Conservation (phyloP, 64 coral and sea anemone species). For the Orbicella faveolata region DNA sequence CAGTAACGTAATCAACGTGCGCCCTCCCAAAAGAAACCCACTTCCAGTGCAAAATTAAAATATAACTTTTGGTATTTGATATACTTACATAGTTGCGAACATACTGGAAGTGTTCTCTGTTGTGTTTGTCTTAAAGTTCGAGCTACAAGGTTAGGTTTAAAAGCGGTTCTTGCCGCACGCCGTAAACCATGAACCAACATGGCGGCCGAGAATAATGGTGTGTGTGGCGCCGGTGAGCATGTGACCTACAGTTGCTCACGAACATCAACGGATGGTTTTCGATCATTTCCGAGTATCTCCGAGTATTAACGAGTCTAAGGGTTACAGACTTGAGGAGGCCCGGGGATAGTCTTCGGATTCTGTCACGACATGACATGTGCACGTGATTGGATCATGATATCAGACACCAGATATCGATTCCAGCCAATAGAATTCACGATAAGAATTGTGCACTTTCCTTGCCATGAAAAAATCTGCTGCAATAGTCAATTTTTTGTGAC, state of each 20-base stretch:
- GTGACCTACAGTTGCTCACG: slow-evolving; percentile 70
- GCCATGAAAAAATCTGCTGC: background rate
- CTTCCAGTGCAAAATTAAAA: background rate
- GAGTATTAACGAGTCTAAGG: background rate
- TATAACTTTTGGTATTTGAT: background rate
- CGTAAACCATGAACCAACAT: slow-evolving; percentile 96
- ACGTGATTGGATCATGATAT: slow-evolving; percentile 6
- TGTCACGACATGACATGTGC: background rate
- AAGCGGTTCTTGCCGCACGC: slow-evolving; percentile 82
- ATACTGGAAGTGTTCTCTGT: slow-evolving; percentile 76
- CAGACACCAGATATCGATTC: background rate
- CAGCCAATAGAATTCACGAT: slow-evolving; percentile 5
- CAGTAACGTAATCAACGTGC: background rate
- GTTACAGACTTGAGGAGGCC: background rate
- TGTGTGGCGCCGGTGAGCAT: slow-evolving; percentile 54
- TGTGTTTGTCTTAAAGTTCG: slow-evolving; percentile 82
- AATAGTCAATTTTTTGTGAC: background rate
- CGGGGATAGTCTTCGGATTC: too few species aligned
- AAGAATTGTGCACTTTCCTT: background rate
- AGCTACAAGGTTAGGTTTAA: slow-evolving; percentile 71
- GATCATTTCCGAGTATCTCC: slow-evolving; percentile 7
- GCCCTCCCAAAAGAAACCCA: background rate
- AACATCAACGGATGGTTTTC: slow-evolving; percentile 16
- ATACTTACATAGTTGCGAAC: slow-evolving; percentile 90
- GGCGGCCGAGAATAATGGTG: slow-evolving; percentile 79